phyloP scores from a whole-genome alignment of 2,113 vertebrate genomes.

The Agapornis roseicollis region DNA sequence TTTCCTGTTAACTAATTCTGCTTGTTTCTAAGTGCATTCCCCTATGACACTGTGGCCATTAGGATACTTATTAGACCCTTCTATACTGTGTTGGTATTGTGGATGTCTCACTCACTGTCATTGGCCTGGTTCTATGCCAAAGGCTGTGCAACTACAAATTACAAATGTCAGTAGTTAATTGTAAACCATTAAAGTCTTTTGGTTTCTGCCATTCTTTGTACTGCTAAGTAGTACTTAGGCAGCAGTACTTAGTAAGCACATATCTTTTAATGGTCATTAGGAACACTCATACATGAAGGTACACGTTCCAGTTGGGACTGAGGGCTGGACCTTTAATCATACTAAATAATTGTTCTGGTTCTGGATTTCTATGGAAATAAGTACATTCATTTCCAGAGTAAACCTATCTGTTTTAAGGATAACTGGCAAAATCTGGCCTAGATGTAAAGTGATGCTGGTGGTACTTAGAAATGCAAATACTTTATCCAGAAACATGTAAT shows the following conservation, averaged over 20 bases:
- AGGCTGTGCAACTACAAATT: neutral
- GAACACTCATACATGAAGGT: neutral
- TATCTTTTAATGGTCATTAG: neutral
- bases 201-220: neutral
- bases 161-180: neutral
- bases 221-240: neutral
- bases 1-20: neutral
- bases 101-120: neutral
- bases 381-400: neutral
- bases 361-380: neutral
- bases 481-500: neutral
- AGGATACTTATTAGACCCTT: neutral
- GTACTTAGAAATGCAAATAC: neutral
- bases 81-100: neutral
- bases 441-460: neutral
- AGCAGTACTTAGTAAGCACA: neutral
- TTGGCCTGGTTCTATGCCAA: neutral
- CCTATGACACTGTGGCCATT: neutral
- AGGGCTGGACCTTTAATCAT: neutral
- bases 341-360: neutral
- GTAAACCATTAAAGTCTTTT: neutral
- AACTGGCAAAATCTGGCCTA: neutral
- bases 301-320: neutral
- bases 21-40: neutral
- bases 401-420: neutral